phyloP scores from a whole-genome alignment of 30 jellyfish, hydroid and myxozoan genomes.

The Mastigias papua region DNA sequence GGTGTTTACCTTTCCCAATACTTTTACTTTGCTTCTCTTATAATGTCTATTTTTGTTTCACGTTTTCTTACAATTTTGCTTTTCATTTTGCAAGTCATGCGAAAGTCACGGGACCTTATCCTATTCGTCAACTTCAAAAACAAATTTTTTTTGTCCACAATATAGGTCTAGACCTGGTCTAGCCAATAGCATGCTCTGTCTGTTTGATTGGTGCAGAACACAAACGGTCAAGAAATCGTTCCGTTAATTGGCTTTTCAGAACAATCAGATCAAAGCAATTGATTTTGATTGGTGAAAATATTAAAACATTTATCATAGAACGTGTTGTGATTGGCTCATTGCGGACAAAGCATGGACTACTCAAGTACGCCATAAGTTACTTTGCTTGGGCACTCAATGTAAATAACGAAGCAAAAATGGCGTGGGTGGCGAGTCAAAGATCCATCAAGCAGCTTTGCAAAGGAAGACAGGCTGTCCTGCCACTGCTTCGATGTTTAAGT shows the following conservation, averaged over 20 bases:
- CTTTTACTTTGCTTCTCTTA: too few relatives aligned
- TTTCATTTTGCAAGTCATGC: too few relatives aligned
- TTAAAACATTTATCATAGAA: too few relatives aligned
- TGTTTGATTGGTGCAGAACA: neutral
- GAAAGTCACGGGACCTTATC: too few relatives aligned
- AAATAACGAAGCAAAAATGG: constrained; percentile 27
- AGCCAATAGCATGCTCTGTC: too few relatives aligned
- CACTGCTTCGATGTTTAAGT: constrained; percentile 9
- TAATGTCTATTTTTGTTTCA: too few relatives aligned
- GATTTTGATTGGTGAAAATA: neutral
- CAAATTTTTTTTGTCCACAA: too few relatives aligned
- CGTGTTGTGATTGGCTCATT: neutral
- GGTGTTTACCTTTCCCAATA: too few relatives aligned
- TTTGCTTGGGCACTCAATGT: too few relatives aligned
- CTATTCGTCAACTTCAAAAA: too few relatives aligned
- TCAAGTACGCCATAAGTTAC: neutral
- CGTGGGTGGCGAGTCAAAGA: constrained; percentile 33
- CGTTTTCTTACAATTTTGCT: too few relatives aligned
- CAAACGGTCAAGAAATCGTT: neutral
- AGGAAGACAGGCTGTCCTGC: constrained; percentile 9
- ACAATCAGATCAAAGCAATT: neutral
- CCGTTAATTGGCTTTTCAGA: neutral
- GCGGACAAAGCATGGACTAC: neutral
- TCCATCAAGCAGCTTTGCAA: constrained; percentile 32
- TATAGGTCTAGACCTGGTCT: constrained; percentile 1